Conservation (phyloP, 2,113 vertebrate genomes). For the Ptyas mucosa region DNA sequence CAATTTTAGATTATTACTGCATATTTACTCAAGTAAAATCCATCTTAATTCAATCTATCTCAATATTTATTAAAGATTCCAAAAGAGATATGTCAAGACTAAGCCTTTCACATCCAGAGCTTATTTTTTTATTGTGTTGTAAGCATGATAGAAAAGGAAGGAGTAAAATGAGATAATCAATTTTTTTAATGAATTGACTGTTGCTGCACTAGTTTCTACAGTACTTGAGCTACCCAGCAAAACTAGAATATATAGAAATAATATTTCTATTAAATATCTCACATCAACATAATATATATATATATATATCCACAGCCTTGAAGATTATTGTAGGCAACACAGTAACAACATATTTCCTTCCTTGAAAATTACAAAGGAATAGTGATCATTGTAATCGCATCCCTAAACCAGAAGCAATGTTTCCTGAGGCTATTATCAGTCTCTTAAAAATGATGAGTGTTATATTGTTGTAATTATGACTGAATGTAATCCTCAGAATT, state of each 20-base stretch:
- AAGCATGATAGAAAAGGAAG: background rate
- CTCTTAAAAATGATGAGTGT: background rate
- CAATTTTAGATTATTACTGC: background rate
- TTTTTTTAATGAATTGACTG: background rate
- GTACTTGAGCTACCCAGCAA: background rate
- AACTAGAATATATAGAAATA: background rate
- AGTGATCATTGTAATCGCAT: background rate
- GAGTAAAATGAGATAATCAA: background rate
- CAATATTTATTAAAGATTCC: background rate
- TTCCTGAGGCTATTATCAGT: background rate
- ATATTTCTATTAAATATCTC: background rate
- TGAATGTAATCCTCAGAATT: background rate
- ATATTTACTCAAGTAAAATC: background rate
- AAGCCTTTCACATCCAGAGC: background rate
- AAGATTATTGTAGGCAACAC: background rate
- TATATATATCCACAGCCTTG: background rate
- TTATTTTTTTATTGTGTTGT: background rate
- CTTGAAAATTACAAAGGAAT: slow-evolving; percentile 1
- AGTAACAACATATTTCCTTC: background rate
- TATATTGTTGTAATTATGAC: slow-evolving; percentile 3
- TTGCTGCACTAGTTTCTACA: background rate
- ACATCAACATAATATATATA: background rate
- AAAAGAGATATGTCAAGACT: background rate
- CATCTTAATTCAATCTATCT: background rate
- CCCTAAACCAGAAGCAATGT: background rate